Conservation (phyloP, 1,140 invertebrate species). For the Amphibalanus amphitrite region DNA sequence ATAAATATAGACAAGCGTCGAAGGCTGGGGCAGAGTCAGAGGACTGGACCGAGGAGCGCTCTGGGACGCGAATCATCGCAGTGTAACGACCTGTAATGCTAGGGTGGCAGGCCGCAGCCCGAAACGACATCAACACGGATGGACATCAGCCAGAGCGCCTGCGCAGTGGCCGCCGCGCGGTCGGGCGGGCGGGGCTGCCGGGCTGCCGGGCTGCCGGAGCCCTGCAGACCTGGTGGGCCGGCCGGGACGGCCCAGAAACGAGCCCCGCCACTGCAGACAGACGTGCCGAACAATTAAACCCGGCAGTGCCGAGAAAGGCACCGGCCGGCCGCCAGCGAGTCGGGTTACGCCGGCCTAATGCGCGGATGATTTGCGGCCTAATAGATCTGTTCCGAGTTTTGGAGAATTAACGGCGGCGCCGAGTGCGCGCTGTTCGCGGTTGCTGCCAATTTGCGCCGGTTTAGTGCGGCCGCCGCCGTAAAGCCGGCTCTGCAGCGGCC, state of each 20-base stretch:
- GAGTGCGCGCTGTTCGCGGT: background rate
- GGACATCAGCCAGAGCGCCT: too few species aligned
- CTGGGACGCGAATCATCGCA: background rate
- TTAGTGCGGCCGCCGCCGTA: too few species aligned
- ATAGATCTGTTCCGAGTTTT: background rate
- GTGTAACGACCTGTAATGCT: background rate
- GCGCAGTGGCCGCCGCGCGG: too few species aligned
- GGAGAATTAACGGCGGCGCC: background rate
- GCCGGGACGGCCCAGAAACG: too few species aligned
- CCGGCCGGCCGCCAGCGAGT: too few species aligned
- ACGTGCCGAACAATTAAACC: too few species aligned
- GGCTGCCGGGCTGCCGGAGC: too few species aligned
- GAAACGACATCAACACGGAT: background rate
- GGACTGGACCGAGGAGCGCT: background rate
- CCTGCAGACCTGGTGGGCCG: too few species aligned
- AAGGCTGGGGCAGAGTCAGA: background rate
- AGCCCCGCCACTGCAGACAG: too few species aligned
- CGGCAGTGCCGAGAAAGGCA: too few species aligned
- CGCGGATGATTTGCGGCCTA: background rate
- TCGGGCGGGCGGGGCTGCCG: too few species aligned
- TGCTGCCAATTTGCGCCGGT: background rate
- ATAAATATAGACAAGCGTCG: slow-evolving; percentile 1
- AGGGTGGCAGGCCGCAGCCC: background rate
- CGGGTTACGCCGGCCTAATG: background rate
- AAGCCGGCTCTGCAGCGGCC: too few species aligned